Base-by-base conservation (phyloP, 2,797 vertebrate genomes). In the Gobio occitaniae region DNA sequence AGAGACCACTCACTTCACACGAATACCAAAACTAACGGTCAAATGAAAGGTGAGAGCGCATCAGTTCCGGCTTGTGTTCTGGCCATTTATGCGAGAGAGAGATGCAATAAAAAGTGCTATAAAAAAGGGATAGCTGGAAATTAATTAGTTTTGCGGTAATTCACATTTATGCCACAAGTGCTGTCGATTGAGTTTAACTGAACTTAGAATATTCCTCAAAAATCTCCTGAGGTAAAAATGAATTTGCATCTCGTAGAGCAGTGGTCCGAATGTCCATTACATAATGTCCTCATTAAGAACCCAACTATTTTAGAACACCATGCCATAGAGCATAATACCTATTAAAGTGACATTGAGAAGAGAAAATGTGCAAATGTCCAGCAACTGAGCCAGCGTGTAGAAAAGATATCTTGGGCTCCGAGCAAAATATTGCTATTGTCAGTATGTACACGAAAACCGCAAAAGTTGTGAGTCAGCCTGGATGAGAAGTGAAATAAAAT, bases 151-250 rank as follows among this genome's bases (percentile, higher is more conserved):
- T 66, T 9, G 32, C 10, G 3, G 54, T 70, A 6, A 70, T 44
- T 10, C 44, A 70, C 11, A 44, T 70, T 48, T 70, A 70, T 47
- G 38, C 10, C 11, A 70, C 19, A 70, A 70, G 44, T 48, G 13
- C 3, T 72, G 70, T 29, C 2, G 5, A 70, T 36, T 41, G 9
- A 69, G 36, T 4, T 41, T 44, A 44, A 41, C n/a, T 72, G n/a
- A 48, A 13, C 13, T n/a, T 2, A 32, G 3, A 72, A 17, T 48
- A 25, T 8, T 72, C 8, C 44, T 29, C n/a, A 72, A 72, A n/a
- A 50, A 50, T 72, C 25, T 79, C 29, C 32, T n/a, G 4, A 81
- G 25, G 47, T 70, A 81, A 70, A 79, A 80, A 80, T 72, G 25
- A 72, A 63, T 61, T 52, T 65, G 52, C 19, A 10, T n/a, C 19